These are phyloP conservation scores for Ornithoptera priamus DNA, from an alignment of 2,888 invertebrate genomes.

Conservation along the genomic window DNA sequence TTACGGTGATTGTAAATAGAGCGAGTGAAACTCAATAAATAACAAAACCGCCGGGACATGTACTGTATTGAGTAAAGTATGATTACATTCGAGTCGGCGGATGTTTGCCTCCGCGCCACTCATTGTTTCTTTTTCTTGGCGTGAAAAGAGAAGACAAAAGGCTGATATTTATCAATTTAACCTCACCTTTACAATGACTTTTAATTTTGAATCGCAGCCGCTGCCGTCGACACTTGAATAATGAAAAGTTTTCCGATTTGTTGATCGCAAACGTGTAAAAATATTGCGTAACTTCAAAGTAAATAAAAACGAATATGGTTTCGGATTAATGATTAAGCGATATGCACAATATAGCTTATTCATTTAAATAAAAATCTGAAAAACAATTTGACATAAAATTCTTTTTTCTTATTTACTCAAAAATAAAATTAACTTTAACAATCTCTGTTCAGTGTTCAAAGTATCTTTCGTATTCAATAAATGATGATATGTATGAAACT, in stretches of 20 bases:
- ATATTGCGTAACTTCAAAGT: neutral
- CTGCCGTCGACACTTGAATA: constrained; percentile 5
- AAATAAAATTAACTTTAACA: no score
- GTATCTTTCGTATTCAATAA: no score
- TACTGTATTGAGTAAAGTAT: constrained; percentile 10
- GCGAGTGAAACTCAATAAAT: constrained; percentile 13
- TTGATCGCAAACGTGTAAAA: neutral
- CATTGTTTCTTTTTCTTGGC: constrained; percentile 46
- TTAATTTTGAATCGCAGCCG: constrained; percentile 32
- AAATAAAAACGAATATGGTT: no score
- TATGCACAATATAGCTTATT: no score
- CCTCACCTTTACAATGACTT: constrained; percentile 37
- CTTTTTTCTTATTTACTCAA: no score
- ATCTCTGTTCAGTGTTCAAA: no score
- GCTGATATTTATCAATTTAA: constrained; percentile 44
- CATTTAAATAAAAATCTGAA: no score
- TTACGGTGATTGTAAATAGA: neutral
- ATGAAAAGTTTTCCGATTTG: neutral
- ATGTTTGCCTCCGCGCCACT: constrained; percentile 42
- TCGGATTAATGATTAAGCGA: no score
- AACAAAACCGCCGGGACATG: constrained; percentile 12
- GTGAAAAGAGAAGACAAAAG: constrained; percentile 42
- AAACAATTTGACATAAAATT: no score
- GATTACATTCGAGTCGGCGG: constrained; percentile 34
- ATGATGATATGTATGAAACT: no score